Evolutionary conservation across 23 tunicate genomes (phyloP).

Genomic region (Botrylloides violaceus): DNA sequence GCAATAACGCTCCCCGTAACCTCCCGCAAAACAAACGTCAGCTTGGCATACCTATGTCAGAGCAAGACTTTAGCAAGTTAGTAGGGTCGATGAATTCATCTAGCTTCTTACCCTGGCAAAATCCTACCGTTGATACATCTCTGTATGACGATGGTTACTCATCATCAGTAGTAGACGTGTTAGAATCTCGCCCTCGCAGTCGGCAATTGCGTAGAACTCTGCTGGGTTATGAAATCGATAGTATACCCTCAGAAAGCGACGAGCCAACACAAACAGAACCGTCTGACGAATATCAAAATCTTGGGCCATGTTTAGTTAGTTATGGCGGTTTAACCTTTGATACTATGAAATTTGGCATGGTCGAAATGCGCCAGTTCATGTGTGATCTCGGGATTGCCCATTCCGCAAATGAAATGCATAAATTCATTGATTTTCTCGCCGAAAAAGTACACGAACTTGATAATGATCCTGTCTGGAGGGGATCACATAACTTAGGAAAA

Average conservation of each 20-base stretch:
- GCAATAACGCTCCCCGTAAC: neutral
- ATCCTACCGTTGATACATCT: neutral
- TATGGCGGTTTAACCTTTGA: slow-evolving; percentile 59
- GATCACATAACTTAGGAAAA: slow-evolving; percentile 33
- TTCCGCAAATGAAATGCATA: slow-evolving; percentile 41
- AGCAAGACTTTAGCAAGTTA: slow-evolving; percentile 11
- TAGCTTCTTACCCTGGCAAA: neutral
- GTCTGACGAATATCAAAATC: neutral
- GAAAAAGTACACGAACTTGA: slow-evolving; percentile 17
- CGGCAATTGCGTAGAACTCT: neutral
- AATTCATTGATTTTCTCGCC: slow-evolving; percentile 58
- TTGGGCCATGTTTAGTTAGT: slow-evolving; percentile 29
- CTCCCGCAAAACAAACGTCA: neutral
- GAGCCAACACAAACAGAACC: neutral
- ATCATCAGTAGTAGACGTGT: slow-evolving; percentile 22
- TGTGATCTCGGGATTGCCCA: slow-evolving; percentile 29
- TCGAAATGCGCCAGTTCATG: slow-evolving; percentile 51
- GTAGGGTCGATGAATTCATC: slow-evolving; percentile 9
- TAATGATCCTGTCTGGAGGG: slow-evolving; percentile 45
- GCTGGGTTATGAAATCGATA: neutral
- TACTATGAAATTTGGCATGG: slow-evolving; percentile 31
- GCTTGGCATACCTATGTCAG: slow-evolving; percentile 61
- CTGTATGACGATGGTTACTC: slow-evolving; percentile 60
- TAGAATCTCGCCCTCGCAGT: neutral
- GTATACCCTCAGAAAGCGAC: neutral